Evolutionary conservation across 2,888 invertebrate genomes (phyloP).

Genomic region (Cataglyphis albicans): DNA sequence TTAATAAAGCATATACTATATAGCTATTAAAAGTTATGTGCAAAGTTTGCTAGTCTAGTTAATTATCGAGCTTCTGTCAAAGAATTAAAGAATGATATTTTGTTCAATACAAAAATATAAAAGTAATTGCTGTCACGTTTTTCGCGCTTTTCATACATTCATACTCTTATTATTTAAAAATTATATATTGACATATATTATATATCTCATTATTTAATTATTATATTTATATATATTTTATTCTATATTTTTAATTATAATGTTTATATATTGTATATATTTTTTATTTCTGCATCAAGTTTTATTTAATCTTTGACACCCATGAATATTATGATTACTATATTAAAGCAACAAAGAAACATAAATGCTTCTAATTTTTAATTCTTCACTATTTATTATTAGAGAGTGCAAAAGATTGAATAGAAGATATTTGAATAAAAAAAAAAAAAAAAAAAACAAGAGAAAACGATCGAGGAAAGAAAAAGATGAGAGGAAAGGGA

Average conservation of each 20-base stretch:
- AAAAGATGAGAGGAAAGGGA: constrained; percentile 19
- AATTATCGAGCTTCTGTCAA: not conserved
- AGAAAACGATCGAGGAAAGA: not conserved
- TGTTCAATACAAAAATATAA: not conserved
- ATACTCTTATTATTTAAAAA: not conserved
- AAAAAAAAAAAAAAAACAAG: too few species aligned
- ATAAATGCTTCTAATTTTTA: constrained; percentile 28
- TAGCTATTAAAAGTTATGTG: constrained; percentile 15
- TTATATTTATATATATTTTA: too few species aligned
- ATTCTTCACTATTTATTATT: constrained; percentile 27
- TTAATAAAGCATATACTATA: not conserved
- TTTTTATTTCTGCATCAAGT: not conserved
- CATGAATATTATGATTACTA: not conserved
- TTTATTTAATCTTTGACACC: not conserved
- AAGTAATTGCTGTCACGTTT: not conserved
- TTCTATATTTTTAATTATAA: not conserved
- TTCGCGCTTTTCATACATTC: not conserved
- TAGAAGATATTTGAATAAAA: constrained; percentile 29
- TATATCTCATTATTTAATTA: not conserved
- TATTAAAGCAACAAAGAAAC: not conserved
- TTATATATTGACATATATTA: not conserved
- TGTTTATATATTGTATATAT: not conserved
- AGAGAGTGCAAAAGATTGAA: not conserved
- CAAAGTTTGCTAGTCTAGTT: constrained; percentile 35
- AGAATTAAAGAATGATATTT: constrained; percentile 9